These are phyloP conservation scores for Astyanax mexicanus DNA, from an alignment of 2,797 vertebrate genomes.

Conservation along the genomic window DNA sequence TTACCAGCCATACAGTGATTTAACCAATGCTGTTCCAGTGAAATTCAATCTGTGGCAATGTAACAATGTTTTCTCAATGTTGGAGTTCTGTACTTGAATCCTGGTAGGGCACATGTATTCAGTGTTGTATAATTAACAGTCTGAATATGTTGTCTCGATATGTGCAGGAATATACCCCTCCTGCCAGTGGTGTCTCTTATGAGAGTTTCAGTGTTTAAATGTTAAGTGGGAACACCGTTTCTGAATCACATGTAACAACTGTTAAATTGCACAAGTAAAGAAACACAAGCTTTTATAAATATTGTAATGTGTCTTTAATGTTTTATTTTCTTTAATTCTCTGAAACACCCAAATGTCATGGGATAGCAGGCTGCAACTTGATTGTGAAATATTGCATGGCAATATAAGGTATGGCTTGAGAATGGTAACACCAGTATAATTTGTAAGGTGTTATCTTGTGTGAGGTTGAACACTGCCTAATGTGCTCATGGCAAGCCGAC, in stretches of 20 bases:
- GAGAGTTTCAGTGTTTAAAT: neutral
- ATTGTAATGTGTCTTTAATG: no score
- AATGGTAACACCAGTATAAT: no score
- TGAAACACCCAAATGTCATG: no score
- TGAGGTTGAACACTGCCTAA: no score
- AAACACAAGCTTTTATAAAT: neutral
- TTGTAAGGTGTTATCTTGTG: no score
- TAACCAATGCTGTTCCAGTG: neutral
- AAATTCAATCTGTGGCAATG: neutral
- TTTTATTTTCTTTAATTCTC: neutral
- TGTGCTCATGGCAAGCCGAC: no score
- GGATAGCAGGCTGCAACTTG: no score
- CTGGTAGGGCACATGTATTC: neutral
- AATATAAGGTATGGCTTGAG: no score
- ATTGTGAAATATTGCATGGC: no score
- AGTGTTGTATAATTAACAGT: neutral
- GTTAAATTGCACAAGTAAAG: neutral
- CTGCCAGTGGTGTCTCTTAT: neutral
- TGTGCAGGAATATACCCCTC: neutral
- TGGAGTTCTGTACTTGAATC: constrained; percentile 12
- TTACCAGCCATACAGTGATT: neutral
- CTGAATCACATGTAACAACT: neutral
- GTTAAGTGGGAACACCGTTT: neutral
- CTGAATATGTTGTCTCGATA: neutral
- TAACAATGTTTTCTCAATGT: neutral